Evolutionary conservation across 2,888 invertebrate species (phyloP).

Genomic region (Pristionchus arcanus): DNA sequence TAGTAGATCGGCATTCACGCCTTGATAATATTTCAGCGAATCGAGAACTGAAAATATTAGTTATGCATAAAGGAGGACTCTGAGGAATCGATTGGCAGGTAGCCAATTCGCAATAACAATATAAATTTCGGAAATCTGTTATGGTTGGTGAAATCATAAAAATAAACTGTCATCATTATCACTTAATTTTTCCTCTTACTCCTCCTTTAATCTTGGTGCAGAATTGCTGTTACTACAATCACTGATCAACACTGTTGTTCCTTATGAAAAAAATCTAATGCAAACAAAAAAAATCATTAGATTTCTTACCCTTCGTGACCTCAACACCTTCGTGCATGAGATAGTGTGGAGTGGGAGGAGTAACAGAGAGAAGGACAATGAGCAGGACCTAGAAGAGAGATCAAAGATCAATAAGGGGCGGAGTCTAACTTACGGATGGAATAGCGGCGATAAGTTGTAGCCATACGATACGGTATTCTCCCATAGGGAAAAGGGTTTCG

Average conservation of each 20-base stretch:
- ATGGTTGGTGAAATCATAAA: no score
- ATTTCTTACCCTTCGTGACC: slow-evolving; percentile 38
- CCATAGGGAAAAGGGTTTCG: slow-evolving; percentile 70
- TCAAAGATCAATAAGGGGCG: background rate
- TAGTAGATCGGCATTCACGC: slow-evolving; percentile 55
- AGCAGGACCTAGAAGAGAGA: slow-evolving; percentile 31
- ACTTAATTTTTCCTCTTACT: no score
- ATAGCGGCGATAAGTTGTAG: slow-evolving; percentile 64
- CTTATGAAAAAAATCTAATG: no score
- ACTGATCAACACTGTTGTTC: no score
- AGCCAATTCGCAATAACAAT: no score
- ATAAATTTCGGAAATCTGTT: no score
- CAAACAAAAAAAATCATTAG: background rate
- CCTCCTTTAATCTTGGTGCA: no score
- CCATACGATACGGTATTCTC: slow-evolving; percentile 60
- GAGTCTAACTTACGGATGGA: slow-evolving; percentile 21
- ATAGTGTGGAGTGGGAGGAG: slow-evolving; percentile 56
- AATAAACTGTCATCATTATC: no score
- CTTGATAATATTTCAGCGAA: slow-evolving; percentile 64
- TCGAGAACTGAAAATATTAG: slow-evolving; percentile 58
- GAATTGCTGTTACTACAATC: no score
- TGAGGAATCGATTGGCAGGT: no score
- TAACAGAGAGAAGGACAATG: slow-evolving; percentile 44
- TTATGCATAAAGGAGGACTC: no score
- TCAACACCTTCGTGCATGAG: slow-evolving; percentile 50